Evolutionary conservation across 2,888 invertebrate species (phyloP).

Genomic region (Ophion slaviceki): DNA sequence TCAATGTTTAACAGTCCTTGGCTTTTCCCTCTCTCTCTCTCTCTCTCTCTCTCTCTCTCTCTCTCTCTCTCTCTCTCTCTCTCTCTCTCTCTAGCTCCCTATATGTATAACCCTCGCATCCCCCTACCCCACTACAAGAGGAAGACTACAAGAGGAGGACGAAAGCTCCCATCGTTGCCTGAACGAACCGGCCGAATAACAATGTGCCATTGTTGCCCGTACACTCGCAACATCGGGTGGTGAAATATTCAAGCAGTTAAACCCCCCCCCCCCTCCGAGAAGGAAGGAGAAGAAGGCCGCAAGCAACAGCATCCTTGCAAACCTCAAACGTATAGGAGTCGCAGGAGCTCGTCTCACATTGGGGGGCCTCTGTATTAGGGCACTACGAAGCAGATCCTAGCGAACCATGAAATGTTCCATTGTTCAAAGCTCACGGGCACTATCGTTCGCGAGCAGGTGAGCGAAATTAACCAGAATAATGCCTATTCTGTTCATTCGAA

Average conservation of each 20-base stretch:
- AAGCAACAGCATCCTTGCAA: slow-evolving; percentile 31
- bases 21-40: not conserved
- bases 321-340: slow-evolving; percentile 18
- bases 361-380: slow-evolving; percentile 13
- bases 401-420: slow-evolving; percentile 45
- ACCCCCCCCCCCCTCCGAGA: slow-evolving; percentile 68
- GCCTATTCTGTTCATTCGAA: not conserved
- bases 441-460: slow-evolving; percentile 12
- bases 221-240: slow-evolving; percentile 76
- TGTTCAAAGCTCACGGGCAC: slow-evolving; percentile 27
- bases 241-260: slow-evolving; percentile 78
- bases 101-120: slow-evolving; percentile 35
- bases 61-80: not conserved
- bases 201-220: slow-evolving; percentile 80
- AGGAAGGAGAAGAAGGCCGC: slow-evolving; percentile 64
- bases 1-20: slow-evolving; percentile 51
- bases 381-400: slow-evolving; percentile 34
- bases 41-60: slow-evolving; percentile 2
- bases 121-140: slow-evolving; percentile 51
- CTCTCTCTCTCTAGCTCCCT: slow-evolving; percentile 15
- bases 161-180: slow-evolving; percentile 67
- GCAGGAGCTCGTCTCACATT: slow-evolving; percentile 15
- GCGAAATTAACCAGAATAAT: slow-evolving; percentile 36
- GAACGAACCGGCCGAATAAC: slow-evolving; percentile 79
- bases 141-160: slow-evolving; percentile 53